These are phyloP conservation scores for Tineola bisselliella DNA, from an alignment of 2,888 invertebrate genomes.

Conservation along the genomic window DNA sequence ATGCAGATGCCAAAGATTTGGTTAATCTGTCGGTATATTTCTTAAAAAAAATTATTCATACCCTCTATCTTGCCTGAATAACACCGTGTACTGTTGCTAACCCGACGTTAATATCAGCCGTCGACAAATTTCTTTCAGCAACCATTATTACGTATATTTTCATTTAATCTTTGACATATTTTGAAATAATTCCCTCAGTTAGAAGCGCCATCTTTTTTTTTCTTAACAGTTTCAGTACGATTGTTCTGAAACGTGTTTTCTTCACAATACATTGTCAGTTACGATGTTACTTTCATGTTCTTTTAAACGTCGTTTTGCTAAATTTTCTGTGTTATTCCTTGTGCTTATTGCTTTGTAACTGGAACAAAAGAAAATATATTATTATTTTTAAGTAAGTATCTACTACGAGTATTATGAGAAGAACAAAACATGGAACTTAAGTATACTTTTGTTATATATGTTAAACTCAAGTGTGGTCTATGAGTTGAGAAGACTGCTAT, in stretches of 20 bases:
- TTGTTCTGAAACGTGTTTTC: neutral
- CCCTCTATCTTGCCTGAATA: slow-evolving; percentile 16
- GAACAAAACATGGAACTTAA: too few species aligned
- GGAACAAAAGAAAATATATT: neutral
- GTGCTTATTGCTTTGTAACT: neutral
- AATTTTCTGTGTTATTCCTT: neutral
- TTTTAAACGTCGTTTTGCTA: neutral
- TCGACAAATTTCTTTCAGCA: neutral
- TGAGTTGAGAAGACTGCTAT: too few species aligned
- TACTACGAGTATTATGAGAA: too few species aligned
- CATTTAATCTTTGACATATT: neutral
- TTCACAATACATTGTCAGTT: slow-evolving; percentile 14
- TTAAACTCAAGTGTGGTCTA: too few species aligned
- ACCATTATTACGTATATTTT: slow-evolving; percentile 5
- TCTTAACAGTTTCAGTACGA: slow-evolving; percentile 14
- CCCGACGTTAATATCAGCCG: neutral
- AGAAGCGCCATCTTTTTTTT: slow-evolving; percentile 5
- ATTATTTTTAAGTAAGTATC: too few species aligned
- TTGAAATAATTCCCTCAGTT: neutral
- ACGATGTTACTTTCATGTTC: neutral
- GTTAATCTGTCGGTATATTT: too few species aligned
- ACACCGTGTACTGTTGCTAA: neutral
- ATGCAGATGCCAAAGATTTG: too few species aligned
- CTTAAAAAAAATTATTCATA: neutral
- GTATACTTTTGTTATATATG: too few species aligned